A percentile compares a stretch with the other conserved stretches of the same genome.
Conservation (phyloP, 2,888 invertebrate genomes). For the Heliconius sara region DNA sequence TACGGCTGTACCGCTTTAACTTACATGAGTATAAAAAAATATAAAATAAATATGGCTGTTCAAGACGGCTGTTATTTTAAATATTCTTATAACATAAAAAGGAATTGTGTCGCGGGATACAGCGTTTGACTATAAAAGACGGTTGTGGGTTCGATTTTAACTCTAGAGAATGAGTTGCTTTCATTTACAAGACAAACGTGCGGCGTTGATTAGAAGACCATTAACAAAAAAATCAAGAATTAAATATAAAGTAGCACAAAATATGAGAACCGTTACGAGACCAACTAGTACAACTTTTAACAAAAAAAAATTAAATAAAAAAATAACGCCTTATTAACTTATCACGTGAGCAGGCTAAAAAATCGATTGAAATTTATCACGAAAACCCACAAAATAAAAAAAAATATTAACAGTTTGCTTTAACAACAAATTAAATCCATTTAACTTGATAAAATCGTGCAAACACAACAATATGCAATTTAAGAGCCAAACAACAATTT, state of each 20-base stretch:
- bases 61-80: neutral
- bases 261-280: no score
- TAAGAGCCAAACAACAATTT: slow-evolving; percentile 35
- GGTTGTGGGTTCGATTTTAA: no score
- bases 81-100: no score
- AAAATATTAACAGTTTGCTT: neutral
- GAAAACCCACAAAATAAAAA: neutral
- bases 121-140: no score
- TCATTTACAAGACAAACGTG: no score
- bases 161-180: no score
- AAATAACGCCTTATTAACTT: neutral
- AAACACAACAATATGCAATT: slow-evolving; percentile 32
- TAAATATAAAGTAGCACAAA: no score
- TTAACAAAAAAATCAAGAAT: no score
- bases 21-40: slow-evolving; percentile 6
- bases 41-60: neutral
- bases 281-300: no score
- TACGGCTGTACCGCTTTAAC: slow-evolving; percentile 27
- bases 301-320: neutral
- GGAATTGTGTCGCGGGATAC: no score
- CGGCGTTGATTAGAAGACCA: no score
- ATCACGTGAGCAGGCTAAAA: neutral
- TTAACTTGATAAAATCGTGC: slow-evolving; percentile 27
- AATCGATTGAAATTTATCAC: neutral
- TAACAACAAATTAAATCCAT: slow-evolving; percentile 13